Evolutionary conservation across 2,888 invertebrate genomes (phyloP), one percentile per base, ranked within the genome.

Genomic region (Eumacrocentrus americanus): DNA sequence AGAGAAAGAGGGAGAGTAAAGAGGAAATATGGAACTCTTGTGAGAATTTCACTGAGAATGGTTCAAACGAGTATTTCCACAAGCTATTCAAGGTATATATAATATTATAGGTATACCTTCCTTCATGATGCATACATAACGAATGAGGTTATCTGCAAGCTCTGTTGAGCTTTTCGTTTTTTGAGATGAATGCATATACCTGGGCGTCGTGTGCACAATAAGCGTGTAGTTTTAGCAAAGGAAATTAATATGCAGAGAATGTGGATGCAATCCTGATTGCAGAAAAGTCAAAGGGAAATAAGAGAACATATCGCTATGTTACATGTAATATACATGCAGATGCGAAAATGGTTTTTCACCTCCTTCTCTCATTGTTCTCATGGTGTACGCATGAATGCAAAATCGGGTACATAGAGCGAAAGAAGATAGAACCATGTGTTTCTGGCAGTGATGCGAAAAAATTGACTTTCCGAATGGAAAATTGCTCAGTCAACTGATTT

Each of bases 401-500:
- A 18, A 34, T 48, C 23, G 6, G 23, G 12, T n/a, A 23, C 20
- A 22, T 29, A 57, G 34, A 50, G 50, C 4, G 46, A 50, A 57
- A 57, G 34, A 50, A 52, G 12, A 42, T 46, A 54, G 55, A 38
- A 59, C 47, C 37, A 44, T 50, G 50, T 48, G 48, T 60, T 58
- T 62, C 66, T 66, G 64, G 58, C 44, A 61, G 58, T 64, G 64
- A 66, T 60, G 60, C 64, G 60, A 47, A 53, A 60, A 48, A 62
- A 66, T 66, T 66, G 64, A 56, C 56, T 60, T 56, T 62, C 55
- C 35, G 42, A 50, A 38, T 57, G 29, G 48, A 59, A 54, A 50
- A 59, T 47, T 35, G 48, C n/a, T 57, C 18, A 25, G 38, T 54
- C 38, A 37, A 37, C 20, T 34, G 9, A 7, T 12, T 12, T 9